Percentiles rank a stretch among this genome's conserved stretches.
These are phyloP conservation scores for Phoeniculus purpureus DNA, from an alignment of 2,797 vertebrate genomes.

Conservation along the genomic window DNA sequence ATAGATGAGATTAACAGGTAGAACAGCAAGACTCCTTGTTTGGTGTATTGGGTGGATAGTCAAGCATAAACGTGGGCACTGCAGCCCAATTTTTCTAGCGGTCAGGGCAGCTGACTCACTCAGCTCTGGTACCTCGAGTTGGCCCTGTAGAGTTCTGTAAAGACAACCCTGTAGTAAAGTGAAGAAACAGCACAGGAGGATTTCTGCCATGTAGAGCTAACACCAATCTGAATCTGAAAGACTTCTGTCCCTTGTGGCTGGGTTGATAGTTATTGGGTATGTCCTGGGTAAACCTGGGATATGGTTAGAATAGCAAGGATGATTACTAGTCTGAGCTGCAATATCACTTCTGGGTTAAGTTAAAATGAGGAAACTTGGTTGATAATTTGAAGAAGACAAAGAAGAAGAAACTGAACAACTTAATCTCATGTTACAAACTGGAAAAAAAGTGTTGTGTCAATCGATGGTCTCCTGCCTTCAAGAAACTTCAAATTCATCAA, in stretches of 20 bases:
- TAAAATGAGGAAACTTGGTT: background rate
- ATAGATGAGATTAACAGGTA: background rate
- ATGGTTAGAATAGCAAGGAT: background rate
- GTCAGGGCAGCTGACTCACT: background rate
- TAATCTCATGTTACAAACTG: background rate
- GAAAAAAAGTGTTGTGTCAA: background rate
- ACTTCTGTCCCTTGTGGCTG: rapidly evolving
- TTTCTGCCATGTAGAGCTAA: background rate
- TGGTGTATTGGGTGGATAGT: background rate
- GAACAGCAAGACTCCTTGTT: background rate
- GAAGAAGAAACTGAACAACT: background rate
- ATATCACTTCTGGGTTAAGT: background rate
- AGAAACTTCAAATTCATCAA: background rate
- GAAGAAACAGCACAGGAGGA: background rate
- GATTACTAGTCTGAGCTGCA: background rate
- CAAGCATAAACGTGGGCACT: background rate
- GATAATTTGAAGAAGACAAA: background rate
- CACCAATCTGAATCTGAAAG: background rate
- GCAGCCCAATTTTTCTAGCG: background rate
- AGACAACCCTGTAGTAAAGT: background rate
- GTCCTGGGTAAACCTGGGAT: background rate
- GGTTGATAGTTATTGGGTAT: rapidly evolving
- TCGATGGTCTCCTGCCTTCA: background rate
- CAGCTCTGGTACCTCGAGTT: background rate
- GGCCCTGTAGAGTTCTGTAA: background rate